Evolutionary conservation across 2,113 vertebrate species (phyloP).

Genomic region (Ptilonorhynchus violaceus): DNA sequence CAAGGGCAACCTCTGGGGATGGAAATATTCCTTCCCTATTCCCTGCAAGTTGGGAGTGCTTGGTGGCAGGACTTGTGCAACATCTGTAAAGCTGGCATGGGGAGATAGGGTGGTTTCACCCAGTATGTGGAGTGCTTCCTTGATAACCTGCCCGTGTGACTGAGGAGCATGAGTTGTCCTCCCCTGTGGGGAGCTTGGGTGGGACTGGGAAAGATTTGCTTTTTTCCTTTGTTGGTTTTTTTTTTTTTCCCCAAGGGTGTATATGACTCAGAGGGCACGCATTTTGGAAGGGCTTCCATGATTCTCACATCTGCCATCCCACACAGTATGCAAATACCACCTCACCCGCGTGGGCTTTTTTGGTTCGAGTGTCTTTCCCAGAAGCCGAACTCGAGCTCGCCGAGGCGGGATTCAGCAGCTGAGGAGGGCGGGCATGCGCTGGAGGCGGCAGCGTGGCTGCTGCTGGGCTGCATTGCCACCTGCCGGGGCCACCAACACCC

Average conservation of each 20-base stretch:
- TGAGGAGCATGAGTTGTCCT: not conserved
- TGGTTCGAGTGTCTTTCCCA: not conserved
- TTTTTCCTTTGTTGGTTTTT: too few species aligned
- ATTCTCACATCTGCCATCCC: not conserved
- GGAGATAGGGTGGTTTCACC: not conserved
- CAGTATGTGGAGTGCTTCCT: not conserved
- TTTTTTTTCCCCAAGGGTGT: not conserved
- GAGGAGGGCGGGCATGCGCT: rapidly evolving
- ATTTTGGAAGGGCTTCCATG: not conserved
- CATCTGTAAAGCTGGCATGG: rapidly evolving
- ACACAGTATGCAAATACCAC: not conserved
- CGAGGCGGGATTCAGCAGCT: rapidly evolving
- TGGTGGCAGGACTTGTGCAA: not conserved
- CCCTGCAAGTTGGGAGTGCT: not conserved
- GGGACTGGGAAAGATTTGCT: not conserved
- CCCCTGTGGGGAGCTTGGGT: not conserved
- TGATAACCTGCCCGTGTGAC: not conserved
- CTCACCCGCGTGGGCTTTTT: not conserved
- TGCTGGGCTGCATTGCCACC: slow-evolving; percentile 65
- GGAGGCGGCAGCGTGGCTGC: rapidly evolving
- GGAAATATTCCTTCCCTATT: not conserved
- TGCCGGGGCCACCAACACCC: slow-evolving; percentile 43
- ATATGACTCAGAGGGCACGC: not conserved
- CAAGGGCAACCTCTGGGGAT: not conserved
- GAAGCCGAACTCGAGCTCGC: not conserved